Base-by-base conservation (phyloP, 2,113 vertebrate genomes). In the Lepidothrix coronata region DNA sequence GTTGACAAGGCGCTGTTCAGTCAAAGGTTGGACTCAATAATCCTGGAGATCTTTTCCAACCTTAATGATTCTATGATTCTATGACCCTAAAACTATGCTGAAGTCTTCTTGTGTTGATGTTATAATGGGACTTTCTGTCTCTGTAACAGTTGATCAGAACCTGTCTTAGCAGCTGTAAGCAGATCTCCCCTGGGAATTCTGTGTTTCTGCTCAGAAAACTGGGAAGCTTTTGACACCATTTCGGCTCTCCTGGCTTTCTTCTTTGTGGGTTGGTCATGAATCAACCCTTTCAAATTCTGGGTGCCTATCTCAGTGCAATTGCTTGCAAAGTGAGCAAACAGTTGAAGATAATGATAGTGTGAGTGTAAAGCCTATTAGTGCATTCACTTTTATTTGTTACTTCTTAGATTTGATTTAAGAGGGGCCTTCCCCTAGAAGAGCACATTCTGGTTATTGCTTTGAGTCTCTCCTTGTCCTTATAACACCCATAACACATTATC, bases 401-500 rank as follows among this genome's bases (percentile, higher is more conserved):
- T 95, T 63, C 79, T 78, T 80, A 88, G 74, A 33, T 82, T 94
- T 96, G 15, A 46, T 88, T 48, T 86, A 11, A 76, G 82, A 79
- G 58, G 33, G 6, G 62, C 49, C 19, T 80, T 86, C 17, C 22
- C 30, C 41, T 83, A 73, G 44, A 52, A 72, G 44, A 68, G 33
- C 1, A 1, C 23, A 43, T 91, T 59, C 44, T 6, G 7, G 2
- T 91, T 88, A 28, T 20, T 79, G 19, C 75, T 78, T 67, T 91
- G 37, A 61, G 22, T 49, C n/a, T 57, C 71, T 61, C 25, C 37
- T 85, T 72, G 23, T 49, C 37, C 54, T 41, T 37, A 1, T 57
- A 70, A 65, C 23, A 57, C 12, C 24, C 31, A 28, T 77, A 77
- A 43, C 23, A 24, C 8, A 21, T 71, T 37, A 37, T 62, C 13